Percentiles rank a stretch among this genome's conserved stretches.
Conservation (phyloP, 2,797 vertebrate genomes). For the Podarcis siculus region DNA sequence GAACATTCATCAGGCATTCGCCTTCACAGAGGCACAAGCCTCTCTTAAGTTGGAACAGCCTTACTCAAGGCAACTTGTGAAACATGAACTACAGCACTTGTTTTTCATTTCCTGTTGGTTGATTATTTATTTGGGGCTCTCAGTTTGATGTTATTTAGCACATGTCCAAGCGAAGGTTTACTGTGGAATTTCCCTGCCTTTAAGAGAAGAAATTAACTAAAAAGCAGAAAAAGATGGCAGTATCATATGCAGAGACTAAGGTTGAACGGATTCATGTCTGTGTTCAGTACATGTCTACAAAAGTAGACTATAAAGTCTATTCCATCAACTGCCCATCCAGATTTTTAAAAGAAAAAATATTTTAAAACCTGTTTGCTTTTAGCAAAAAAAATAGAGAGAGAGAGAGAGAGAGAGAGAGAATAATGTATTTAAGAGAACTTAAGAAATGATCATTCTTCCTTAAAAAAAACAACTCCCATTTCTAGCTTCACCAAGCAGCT, state of each 20-base stretch:
- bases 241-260: constrained; percentile 8
- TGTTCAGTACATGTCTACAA: too few relatives aligned
- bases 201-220: constrained; percentile 67
- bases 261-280: too few relatives aligned
- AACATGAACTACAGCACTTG: not conserved
- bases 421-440: too few relatives aligned
- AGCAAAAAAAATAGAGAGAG: too few relatives aligned
- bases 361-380: too few relatives aligned
- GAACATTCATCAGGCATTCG: not conserved
- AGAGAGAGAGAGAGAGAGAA: too few relatives aligned
- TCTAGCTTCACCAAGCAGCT: too few relatives aligned
- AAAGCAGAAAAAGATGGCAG: constrained; percentile 48
- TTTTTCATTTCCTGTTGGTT: not conserved
- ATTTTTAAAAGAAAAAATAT: too few relatives aligned
- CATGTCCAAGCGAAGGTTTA: not conserved
- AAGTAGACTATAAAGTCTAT: too few relatives aligned
- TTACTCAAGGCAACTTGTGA: not conserved
- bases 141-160: not conserved
- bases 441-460: too few relatives aligned
- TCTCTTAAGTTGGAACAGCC: not conserved
- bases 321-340: too few relatives aligned
- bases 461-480: too few relatives aligned
- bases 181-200: constrained; percentile 49
- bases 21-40: not conserved
- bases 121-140: not conserved